phyloP scores from a whole-genome alignment of 2,113 vertebrate species.

The Lycocorax pyrrhopterus region DNA sequence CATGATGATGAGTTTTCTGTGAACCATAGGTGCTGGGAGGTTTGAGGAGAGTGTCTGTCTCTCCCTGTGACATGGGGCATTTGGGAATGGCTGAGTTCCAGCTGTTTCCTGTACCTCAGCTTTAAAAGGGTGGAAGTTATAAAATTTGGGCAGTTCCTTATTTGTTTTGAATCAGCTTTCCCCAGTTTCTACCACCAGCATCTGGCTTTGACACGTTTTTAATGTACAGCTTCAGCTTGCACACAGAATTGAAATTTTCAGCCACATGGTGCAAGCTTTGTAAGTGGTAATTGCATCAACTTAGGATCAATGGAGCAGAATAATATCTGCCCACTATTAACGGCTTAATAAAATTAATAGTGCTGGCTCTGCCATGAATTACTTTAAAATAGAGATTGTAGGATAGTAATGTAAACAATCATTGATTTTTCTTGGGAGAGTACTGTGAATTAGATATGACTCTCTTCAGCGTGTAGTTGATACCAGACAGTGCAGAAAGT shows the following conservation, averaged over 20 bases:
- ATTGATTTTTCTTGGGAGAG: constrained; percentile 60
- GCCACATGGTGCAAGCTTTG: background rate
- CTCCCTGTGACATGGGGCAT: background rate
- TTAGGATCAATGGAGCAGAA: constrained; percentile 63
- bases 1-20: background rate
- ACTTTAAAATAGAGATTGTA: constrained; percentile 60
- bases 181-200: background rate
- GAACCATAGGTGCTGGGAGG: background rate
- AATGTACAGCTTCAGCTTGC: background rate
- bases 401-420: constrained; percentile 60
- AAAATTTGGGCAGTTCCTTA: background rate
- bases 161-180: background rate
- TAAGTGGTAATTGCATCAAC: constrained; percentile 60
- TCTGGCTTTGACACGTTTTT: background rate
- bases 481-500: background rate
- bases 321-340: constrained; percentile 64
- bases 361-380: constrained; percentile 41
- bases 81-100: background rate
- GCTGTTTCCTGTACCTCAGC: background rate
- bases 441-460: constrained; percentile 26
- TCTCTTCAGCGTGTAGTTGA: background rate
- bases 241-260: constrained; percentile 40
- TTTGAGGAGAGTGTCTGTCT: background rate
- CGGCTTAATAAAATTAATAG: constrained; percentile 61
- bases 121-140: background rate